phyloP scores from a whole-genome alignment of 2,113 vertebrate species.

The Myanophis thanlyinensis region DNA sequence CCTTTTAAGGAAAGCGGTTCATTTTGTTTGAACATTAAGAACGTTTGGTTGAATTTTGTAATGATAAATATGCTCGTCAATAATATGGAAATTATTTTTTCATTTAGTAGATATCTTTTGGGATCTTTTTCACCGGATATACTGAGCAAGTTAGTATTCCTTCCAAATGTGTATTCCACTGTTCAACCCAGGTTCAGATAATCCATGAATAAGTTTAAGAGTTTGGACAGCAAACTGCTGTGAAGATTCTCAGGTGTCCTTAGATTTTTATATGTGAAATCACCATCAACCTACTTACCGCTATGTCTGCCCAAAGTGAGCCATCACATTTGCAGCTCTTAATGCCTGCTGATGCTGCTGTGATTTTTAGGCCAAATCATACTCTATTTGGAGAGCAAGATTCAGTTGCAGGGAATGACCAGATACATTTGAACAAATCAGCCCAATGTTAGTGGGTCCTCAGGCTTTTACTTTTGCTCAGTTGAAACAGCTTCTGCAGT shows the following conservation, averaged over 20 bases:
- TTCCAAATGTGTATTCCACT: not conserved
- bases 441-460: not conserved
- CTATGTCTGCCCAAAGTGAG: not conserved
- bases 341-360: not conserved
- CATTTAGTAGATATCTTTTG: not conserved
- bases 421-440: not conserved
- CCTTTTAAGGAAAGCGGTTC: not conserved
- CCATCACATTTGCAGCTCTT: not conserved
- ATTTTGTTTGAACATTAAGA: not conserved
- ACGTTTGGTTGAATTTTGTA: not conserved
- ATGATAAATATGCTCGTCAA: not conserved
- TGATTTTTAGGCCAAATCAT: not conserved
- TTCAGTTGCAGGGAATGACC: not conserved
- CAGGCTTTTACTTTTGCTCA: not conserved
- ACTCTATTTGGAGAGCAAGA: not conserved
- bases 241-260: not conserved
- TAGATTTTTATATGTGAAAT: not conserved
- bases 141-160: not conserved
- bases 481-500: not conserved
- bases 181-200: not conserved
- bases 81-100: not conserved
- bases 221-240: not conserved
- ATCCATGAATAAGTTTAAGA: not conserved
- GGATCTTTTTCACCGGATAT: not conserved
- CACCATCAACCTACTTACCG: not conserved